Evolutionary conservation across 2,113 vertebrate genomes (phyloP), one percentile per base, ranked within the genome.

Genomic region (Coreoperca whiteheadi): DNA sequence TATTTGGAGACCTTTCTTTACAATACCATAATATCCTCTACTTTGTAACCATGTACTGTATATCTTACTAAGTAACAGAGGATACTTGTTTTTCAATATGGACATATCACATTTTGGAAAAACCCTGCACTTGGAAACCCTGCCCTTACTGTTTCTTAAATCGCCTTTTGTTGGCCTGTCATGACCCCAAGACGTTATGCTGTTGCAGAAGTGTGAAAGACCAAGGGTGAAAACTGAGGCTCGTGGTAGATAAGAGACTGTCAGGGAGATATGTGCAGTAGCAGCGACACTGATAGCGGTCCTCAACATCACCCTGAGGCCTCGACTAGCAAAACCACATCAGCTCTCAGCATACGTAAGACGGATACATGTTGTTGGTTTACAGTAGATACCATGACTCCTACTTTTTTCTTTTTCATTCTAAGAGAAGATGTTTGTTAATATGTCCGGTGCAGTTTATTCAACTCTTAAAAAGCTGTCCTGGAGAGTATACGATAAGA

Each of bases 71-170:
- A 61, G 64, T 63, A 78, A 78, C 46, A 74, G 50, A 64, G 41
- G 71, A 20, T 67, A 57, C n/a, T 14, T 56, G 34, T 37, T 73
- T 69, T 65, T 67, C 57, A 56, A 25, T 57, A 43, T 67, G 37
- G 57, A 81, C 43, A 43, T 82, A 80, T 83, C 56, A 70, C 41
- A 54, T 85, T 87, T 79, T 59, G 82, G 71, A 76, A 87, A 71
- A 74, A 87, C n/a, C 75, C 85, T 23, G 41, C 11, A n/a, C 30
- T 46, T 69, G 56, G 76, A 81, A 83, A 86, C 59, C 46, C 39
- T 74, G 79, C 14, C 23, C 41, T 43, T 14, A 16, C 18, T 2
- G 34, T 63, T 37, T 30, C 39, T 63, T 73, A 56, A 56, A 74
- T 74, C 34, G 30, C 28, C 51, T 68, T 30, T 60, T 72, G 76